phyloP scores from a whole-genome alignment of 2,888 invertebrate genomes.

The Proisotoma minuta region DNA sequence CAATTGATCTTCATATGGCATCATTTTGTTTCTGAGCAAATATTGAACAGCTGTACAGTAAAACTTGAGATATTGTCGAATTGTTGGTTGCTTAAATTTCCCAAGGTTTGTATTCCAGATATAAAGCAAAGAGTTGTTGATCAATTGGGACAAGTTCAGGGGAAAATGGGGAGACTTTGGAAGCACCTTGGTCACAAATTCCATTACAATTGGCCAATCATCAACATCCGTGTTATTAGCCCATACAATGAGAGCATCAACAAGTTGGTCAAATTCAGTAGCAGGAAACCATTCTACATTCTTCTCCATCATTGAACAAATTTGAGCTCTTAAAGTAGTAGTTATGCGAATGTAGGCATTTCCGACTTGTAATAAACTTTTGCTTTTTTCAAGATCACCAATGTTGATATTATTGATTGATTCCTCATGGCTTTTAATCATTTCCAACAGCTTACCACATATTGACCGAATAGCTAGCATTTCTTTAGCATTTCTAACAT shows the following conservation, averaged over 20 bases:
- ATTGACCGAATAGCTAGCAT: neutral
- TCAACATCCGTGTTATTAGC: slow-evolving; percentile 3
- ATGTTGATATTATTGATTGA: no score
- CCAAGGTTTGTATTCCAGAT: neutral
- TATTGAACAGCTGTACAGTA: neutral
- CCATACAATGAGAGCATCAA: no score
- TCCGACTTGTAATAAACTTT: no score
- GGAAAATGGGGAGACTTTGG: neutral
- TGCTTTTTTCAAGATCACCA: no score
- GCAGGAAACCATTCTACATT: no score
- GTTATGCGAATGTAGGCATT: neutral
- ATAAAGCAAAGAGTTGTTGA: neutral
- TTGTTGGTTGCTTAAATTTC: neutral
- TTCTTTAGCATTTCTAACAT: neutral
- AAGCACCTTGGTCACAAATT: slow-evolving; percentile 5
- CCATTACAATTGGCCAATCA: neutral
- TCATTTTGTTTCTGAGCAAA: neutral
- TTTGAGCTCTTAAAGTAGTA: no score
- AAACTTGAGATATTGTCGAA: slow-evolving; percentile 11
- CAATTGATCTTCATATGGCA: no score
- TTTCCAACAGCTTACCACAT: no score
- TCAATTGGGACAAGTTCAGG: neutral
- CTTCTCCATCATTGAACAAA: no score
- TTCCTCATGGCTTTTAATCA: no score
- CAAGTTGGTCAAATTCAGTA: no score